phyloP scores from a whole-genome alignment of 64 coral and sea anemone species.

The Dendronephthya gigantea region DNA sequence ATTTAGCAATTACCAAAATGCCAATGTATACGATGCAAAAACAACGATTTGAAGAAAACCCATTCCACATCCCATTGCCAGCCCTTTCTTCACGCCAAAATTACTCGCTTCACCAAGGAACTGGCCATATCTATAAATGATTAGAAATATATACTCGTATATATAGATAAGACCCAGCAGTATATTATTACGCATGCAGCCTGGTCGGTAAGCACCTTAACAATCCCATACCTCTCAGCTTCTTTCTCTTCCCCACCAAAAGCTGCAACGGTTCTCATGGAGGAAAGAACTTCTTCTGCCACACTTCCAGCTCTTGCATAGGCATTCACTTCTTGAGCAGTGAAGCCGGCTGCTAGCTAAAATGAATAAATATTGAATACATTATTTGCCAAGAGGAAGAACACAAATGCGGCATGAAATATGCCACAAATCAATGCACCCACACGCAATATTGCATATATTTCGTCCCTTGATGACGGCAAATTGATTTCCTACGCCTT shows the following conservation, averaged over 20 bases:
- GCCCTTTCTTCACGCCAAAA: conserved; percentile 11
- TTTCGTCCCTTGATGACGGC: no score
- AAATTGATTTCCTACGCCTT: no score
- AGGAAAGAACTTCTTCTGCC: conserved; percentile 15
- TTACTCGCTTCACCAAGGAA: background rate
- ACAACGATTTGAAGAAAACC: background rate
- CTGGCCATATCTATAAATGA: background rate
- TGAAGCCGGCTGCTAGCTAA: background rate
- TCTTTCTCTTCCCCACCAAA: conserved; percentile 14
- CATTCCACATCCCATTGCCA: conserved; percentile 9
- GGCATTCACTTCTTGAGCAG: conserved; percentile 9
- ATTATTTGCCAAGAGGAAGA: background rate
- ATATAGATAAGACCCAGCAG: no score
- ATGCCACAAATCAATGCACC: no score
- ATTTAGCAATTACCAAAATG: conserved; percentile 7
- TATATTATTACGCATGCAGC: no score
- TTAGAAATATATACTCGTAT: no score
- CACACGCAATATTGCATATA: no score
- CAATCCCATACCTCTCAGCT: background rate
- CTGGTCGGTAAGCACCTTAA: background rate
- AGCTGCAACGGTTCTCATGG: conserved; percentile 15
- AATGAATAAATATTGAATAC: background rate
- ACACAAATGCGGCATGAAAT: background rate
- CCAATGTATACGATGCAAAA: background rate
- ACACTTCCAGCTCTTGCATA: conserved; percentile 19